Evolutionary conservation across 2,888 invertebrate genomes (phyloP), one percentile per base, ranked within the genome.

Genomic region (Hermaeophaga mercurialis): DNA sequence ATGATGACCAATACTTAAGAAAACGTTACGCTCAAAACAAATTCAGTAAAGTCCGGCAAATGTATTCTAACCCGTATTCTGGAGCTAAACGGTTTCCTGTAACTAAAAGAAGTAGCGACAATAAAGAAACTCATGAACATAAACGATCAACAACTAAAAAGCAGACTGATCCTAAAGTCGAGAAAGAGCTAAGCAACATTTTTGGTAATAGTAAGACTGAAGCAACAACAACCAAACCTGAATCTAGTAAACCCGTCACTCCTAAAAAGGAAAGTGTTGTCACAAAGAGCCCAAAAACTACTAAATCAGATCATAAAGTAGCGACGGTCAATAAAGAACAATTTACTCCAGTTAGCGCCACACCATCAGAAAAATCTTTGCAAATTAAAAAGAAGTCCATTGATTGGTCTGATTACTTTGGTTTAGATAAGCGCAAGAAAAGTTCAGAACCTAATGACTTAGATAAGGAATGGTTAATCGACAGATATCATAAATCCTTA

Each of bases 401-500:
- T 57, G 87, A 92, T 69, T 94, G 92, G 93, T 88, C 90, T 0
- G 87, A 91, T 67, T 92, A 94, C 71, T 92, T 93, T 70, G 94
- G 94, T 0, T 83, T 91, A 59, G 91, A 94, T 73, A 84, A 87
- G 61, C 85, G 91, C 56, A 86, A 83, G 75, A 90, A 89, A 75
- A 81, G 81, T 64, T 52, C 52, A 7, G 81, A 81, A 41, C 53
- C 53, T 6, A 75, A 80, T 34, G 79, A 80, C 34, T 77, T 81
- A 15, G 81, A 83, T 38, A 80, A 83, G 59, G 81, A 82, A 61
- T 84, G 83, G 80, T 73, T 84, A 55, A 70, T 84, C 58, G 81
- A 84, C 63, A 78, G 82, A 56, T 85, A 85, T 64, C 82, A 83
- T 66, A 80, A 82, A 69, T 80, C 80, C n/a, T 64, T 76, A 17